Base-by-base conservation (phyloP, 2,888 invertebrate species). In the Drosophila conformis region DNA sequence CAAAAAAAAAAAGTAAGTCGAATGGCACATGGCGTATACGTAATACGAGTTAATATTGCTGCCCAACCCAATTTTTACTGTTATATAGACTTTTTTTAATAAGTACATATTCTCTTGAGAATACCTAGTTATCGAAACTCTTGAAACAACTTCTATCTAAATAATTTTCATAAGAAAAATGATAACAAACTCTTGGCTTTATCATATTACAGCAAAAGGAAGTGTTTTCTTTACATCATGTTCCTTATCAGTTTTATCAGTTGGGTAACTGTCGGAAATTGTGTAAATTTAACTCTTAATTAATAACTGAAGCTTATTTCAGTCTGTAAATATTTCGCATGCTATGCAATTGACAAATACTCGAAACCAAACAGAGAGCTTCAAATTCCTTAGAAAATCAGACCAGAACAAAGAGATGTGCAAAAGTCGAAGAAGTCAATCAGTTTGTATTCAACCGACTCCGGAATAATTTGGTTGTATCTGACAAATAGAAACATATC, bases 131-230 rank as follows among this genome's bases (percentile, higher is more conserved):
- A 75, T 77, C 73, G 77, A 35, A 42, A 42, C 18, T 42, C 53
- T 27, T 56, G 54, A 21, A 59, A 40, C 49, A 31, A 54, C 49
- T 42, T 73, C 31, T 42, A 38, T 10, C 53, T 35, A 63, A 58
- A 66, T 61, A 66, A 42, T 76, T 73, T 78, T 57, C 40, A 59
- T 71, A 52, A 29, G 27, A 29, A 57, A 69, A 57, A 57, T 67
- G 74, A 74, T 78, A 69, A 58, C 49, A 42, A 49, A 31, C 35
- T 62, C 10, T 36, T 31, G 33, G 36, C 33, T 66, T 76, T 80
- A 71, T 80, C 77, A 64, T 46, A 51, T 70, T 73, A 72, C 67
- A 76, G 67, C 60, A 80, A 68, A 80, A 62, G 78, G 78, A 80
- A 77, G 68, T 68, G 61, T 63, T 54, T 62, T 67, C 21, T 31